A percentile compares a stretch with the other conserved stretches of the same genome.
Conservation (phyloP, 1,140 invertebrate genomes). For the Papilio xuthus region DNA sequence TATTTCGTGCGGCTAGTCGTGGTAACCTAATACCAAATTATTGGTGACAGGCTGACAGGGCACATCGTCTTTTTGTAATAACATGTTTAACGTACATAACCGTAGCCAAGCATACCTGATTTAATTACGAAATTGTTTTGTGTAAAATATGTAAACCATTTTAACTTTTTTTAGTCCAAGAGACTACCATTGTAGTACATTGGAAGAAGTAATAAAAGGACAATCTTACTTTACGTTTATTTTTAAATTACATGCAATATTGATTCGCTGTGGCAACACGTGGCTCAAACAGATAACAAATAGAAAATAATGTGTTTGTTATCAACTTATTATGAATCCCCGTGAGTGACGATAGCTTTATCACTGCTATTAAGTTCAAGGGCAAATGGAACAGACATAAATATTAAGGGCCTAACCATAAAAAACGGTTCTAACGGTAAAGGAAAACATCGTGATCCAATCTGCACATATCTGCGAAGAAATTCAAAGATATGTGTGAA, state of each 20-base stretch:
- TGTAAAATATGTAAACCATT: not conserved
- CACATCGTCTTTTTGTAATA: not conserved
- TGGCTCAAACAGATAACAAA: not conserved
- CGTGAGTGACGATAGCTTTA: not conserved
- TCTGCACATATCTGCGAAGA: no score
- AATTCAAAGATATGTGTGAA: no score
- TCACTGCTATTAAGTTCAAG: not conserved
- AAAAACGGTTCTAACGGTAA: no score
- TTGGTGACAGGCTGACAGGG: not conserved
- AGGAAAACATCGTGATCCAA: no score
- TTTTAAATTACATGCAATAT: not conserved
- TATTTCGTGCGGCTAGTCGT: not conserved
- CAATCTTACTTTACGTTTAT: not conserved
- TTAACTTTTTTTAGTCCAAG: not conserved
- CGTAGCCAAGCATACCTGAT: not conserved
- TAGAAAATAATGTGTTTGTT: not conserved
- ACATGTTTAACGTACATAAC: not conserved
- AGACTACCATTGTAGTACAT: not conserved
- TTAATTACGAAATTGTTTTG: not conserved
- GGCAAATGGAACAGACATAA: not conserved
- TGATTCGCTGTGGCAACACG: not conserved
- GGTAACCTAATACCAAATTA: constrained; percentile 4
- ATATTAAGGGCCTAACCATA: not conserved
- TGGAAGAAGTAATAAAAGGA: not conserved
- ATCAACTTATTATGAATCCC: not conserved